Percentiles rank a stretch among this genome's conserved stretches.
Evolutionary conservation across 2,797 vertebrate genomes (phyloP).

Genomic region (Dryobates pubescens): DNA sequence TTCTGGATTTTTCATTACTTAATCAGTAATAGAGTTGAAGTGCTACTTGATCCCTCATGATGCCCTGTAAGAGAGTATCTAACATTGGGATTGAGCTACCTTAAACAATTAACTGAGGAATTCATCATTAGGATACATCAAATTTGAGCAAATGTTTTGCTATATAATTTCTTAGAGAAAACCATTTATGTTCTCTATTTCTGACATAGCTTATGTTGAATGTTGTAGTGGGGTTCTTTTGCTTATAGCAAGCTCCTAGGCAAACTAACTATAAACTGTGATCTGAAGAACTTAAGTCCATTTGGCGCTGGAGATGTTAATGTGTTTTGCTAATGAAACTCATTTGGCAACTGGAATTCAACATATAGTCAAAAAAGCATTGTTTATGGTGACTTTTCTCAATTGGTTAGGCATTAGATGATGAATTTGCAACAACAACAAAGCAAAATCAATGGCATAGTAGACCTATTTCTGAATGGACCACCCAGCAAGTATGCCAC

Average conservation of each 20-base stretch:
- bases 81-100: neutral
- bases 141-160: neutral
- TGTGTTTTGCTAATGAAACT: neutral
- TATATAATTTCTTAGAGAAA: neutral
- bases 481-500: slow-evolving; percentile 89
- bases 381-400: slow-evolving; percentile 15
- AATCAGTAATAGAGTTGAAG: neutral
- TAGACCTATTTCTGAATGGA: slow-evolving; percentile 88
- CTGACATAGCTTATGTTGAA: neutral
- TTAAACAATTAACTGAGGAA: neutral
- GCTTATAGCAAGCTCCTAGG: neutral
- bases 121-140: neutral
- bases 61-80: neutral
- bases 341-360: neutral
- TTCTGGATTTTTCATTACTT: neutral
- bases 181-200: neutral
- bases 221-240: neutral
- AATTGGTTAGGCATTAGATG: slow-evolving; percentile 83
- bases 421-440: slow-evolving; percentile 80
- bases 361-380: neutral
- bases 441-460: slow-evolving; percentile 92
- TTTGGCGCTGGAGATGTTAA: neutral
- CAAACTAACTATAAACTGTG: neutral
- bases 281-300: neutral
- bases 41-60: neutral